These are phyloP conservation scores for Brachyrhaphis roseni DNA, from an alignment of 2,797 vertebrate genomes.

Conservation along the genomic window DNA sequence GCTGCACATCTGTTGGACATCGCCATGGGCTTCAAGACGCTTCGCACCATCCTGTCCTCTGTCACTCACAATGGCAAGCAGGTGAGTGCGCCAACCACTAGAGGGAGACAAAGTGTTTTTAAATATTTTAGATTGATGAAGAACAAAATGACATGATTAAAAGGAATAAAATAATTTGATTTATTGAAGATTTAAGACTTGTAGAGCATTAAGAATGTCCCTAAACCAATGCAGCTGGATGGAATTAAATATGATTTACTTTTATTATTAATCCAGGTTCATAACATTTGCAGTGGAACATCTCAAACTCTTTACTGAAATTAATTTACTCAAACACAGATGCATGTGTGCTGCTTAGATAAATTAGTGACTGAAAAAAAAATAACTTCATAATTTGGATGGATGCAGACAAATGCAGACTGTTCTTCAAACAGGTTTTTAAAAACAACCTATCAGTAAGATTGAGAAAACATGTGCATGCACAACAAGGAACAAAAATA, in stretches of 20 bases:
- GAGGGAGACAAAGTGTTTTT: conserved; percentile 50
- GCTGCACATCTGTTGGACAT: conserved; percentile 97
- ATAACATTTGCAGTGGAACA: background rate
- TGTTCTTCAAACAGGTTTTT: no score
- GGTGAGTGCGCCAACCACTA: conserved; percentile 74
- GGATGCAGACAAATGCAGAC: background rate
- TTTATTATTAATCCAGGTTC: background rate
- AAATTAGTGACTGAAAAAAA: background rate
- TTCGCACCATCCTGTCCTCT: conserved; percentile 95
- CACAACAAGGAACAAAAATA: no score
- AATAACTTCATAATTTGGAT: background rate
- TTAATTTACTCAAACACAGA: background rate
- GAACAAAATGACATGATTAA: background rate
- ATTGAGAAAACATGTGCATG: no score
- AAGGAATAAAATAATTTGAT: background rate
- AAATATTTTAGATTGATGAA: background rate
- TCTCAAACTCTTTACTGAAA: background rate
- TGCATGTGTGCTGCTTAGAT: background rate
- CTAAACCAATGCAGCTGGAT: background rate
- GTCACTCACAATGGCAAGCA: conserved; percentile 99
- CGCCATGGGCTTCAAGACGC: conserved; percentile 97
- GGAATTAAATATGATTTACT: background rate
- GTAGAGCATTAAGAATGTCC: background rate
- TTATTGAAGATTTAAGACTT: background rate
- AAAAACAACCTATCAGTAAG: no score